Percentiles rank a stretch among this genome's conserved stretches.
Evolutionary conservation across 1,140 invertebrate genomes (phyloP).

Genomic region (Drosophila pachea): DNA sequence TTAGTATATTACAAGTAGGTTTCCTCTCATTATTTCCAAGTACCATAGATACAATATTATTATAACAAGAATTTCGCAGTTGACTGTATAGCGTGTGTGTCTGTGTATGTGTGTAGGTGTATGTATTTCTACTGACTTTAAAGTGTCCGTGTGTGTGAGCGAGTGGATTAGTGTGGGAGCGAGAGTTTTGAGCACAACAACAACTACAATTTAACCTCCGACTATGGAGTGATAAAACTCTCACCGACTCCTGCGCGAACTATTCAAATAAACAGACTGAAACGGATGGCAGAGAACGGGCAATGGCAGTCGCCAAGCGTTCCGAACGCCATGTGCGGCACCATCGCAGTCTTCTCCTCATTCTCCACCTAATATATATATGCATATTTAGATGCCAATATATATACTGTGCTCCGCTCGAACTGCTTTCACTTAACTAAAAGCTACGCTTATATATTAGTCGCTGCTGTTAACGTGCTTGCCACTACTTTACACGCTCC

Average conservation of each 20-base stretch:
- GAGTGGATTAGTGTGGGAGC: slow-evolving; percentile 45
- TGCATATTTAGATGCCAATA: background rate
- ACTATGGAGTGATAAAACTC: slow-evolving; percentile 75
- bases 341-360: slow-evolving; percentile 33
- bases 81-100: slow-evolving; percentile 37
- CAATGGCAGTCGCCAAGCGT: slow-evolving; percentile 42
- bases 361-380: slow-evolving; percentile 10
- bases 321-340: slow-evolving; percentile 54
- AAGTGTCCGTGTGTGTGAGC: slow-evolving; percentile 39
- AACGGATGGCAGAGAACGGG: slow-evolving; percentile 10
- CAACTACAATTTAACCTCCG: slow-evolving; percentile 76
- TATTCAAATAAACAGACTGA: slow-evolving; percentile 64
- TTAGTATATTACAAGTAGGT: slow-evolving; percentile 66
- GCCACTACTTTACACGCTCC: slow-evolving; percentile 18
- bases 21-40: slow-evolving; percentile 52
- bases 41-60: slow-evolving; percentile 68
- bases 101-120: slow-evolving; percentile 23
- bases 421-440: slow-evolving; percentile 56
- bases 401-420: slow-evolving; percentile 7
- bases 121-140: too few species aligned
- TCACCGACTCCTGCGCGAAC: slow-evolving; percentile 73
- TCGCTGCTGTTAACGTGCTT: slow-evolving; percentile 63
- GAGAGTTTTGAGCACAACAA: slow-evolving; percentile 75
- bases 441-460: slow-evolving; percentile 73
- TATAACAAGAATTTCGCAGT: slow-evolving; percentile 70